A percentile compares a stretch with the other conserved stretches of the same genome.
These are phyloP conservation scores for Tyrophagus putrescentiae DNA, from an alignment of 1,140 invertebrate species.

Conservation along the genomic window DNA sequence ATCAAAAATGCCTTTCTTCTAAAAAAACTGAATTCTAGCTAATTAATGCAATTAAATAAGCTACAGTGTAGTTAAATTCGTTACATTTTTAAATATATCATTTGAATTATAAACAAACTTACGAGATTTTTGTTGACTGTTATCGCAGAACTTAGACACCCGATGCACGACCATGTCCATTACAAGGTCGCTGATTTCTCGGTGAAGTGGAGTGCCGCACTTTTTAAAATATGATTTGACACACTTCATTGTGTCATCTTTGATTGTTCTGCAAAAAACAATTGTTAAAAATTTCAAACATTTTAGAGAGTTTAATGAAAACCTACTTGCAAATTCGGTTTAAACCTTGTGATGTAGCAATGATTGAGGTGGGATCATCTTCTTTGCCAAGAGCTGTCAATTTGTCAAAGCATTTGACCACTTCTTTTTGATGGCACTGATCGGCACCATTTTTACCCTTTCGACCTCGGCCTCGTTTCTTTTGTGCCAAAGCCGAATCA, in stretches of 20 bases:
- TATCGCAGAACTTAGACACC: conserved; percentile 11
- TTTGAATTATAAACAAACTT: background rate
- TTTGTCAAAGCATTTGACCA: conserved; percentile 18
- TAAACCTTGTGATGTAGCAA: conserved; percentile 10
- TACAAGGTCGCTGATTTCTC: conserved; percentile 17
- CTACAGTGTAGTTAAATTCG: background rate
- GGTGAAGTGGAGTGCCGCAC: conserved; percentile 18
- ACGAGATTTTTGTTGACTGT: conserved; percentile 18
- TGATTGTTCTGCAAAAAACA: conserved; percentile 10
- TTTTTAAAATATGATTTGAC: conserved; percentile 19
- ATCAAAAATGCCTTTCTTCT: too few species aligned
- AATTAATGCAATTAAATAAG: background rate
- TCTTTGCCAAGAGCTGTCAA: conserved; percentile 9
- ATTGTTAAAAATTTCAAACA: background rate
- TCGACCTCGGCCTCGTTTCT: background rate
- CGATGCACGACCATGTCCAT: conserved; percentile 9
- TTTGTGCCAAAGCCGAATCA: background rate
- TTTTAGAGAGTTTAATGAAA: background rate
- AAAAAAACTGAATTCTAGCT: too few species aligned
- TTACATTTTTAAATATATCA: background rate
- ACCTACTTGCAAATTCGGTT: conserved; percentile 21
- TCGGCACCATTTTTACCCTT: background rate
- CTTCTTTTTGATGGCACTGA: conserved; percentile 19
- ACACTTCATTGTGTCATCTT: conserved; percentile 19
- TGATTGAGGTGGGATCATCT: conserved; percentile 17